Conservation (phyloP, 2,113 vertebrate species). For the Protobothrops flavoviridis region DNA sequence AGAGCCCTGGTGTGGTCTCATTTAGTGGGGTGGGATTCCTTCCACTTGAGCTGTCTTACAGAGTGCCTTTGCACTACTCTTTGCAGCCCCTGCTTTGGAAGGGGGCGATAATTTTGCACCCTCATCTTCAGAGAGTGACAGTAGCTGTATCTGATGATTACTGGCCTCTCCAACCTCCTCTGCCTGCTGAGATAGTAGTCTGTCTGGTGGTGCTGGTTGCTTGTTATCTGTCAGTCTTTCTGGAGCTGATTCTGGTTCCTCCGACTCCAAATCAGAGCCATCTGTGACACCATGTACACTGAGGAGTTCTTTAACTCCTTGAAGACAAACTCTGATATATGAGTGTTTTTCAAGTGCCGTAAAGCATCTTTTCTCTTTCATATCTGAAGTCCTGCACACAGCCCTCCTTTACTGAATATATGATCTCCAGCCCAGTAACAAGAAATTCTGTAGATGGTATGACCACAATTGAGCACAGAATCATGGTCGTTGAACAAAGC, state of each 20-base stretch:
- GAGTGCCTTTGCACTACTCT: background rate
- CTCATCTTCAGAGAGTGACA: background rate
- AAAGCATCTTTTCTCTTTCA: background rate
- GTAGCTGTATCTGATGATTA: background rate
- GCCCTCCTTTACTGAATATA: background rate
- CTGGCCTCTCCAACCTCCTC: background rate
- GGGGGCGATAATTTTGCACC: background rate
- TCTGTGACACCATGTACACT: background rate
- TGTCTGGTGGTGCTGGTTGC: background rate
- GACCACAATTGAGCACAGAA: background rate
- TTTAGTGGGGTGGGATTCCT: background rate
- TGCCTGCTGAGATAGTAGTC: background rate
- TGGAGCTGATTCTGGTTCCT: background rate
- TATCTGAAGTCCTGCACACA: background rate
- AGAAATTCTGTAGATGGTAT: background rate
- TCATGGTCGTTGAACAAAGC: background rate
- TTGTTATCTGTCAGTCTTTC: background rate
- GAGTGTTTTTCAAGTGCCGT: background rate
- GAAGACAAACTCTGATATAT: background rate
- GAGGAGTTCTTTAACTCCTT: background rate
- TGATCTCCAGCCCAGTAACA: background rate
- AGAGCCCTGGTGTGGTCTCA: background rate
- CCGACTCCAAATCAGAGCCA: background rate
- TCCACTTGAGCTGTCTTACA: background rate
- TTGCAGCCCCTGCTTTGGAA: background rate